A percentile compares a stretch with the other conserved stretches of the same genome.
phyloP scores from a whole-genome alignment of 2,113 vertebrate genomes.

The Oryzias woworae region DNA sequence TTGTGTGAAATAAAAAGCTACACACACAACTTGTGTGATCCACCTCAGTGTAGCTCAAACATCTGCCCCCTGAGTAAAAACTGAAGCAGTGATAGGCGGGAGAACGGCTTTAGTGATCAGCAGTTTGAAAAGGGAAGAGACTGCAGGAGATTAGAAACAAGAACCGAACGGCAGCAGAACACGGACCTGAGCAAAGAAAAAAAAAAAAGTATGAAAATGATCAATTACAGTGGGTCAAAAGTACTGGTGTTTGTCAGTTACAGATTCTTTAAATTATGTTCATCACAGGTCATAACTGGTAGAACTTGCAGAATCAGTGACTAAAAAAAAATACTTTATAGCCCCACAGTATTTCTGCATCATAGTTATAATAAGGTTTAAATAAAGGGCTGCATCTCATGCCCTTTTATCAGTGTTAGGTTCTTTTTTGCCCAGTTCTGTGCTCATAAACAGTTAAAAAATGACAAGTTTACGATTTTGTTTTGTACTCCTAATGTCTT shows the following conservation, averaged over 20 bases:
- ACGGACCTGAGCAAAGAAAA: conserved; percentile 37
- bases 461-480: conserved; percentile 25
- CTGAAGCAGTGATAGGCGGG: not conserved
- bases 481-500: not conserved
- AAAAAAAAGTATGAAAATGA: not conserved
- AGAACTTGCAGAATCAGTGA: no score
- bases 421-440: conserved; percentile 19
- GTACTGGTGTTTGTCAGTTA: no score
- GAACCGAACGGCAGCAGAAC: not conserved
- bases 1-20: no score
- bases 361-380: no score
- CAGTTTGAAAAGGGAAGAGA: conserved; percentile 5
- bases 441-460: not conserved
- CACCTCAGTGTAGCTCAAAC: not conserved
- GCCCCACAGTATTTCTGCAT: no score
- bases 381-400: no score
- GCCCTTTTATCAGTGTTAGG: no score
- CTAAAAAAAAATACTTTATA: no score
- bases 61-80: not conserved
- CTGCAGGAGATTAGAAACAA: conserved; percentile 9
- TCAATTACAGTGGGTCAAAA: no score
- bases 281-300: no score
- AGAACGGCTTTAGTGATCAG: not conserved
- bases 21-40: no score
- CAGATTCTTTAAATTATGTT: no score